phyloP scores from a whole-genome alignment of 1,140 invertebrate species.

The Uloborus diversus region DNA sequence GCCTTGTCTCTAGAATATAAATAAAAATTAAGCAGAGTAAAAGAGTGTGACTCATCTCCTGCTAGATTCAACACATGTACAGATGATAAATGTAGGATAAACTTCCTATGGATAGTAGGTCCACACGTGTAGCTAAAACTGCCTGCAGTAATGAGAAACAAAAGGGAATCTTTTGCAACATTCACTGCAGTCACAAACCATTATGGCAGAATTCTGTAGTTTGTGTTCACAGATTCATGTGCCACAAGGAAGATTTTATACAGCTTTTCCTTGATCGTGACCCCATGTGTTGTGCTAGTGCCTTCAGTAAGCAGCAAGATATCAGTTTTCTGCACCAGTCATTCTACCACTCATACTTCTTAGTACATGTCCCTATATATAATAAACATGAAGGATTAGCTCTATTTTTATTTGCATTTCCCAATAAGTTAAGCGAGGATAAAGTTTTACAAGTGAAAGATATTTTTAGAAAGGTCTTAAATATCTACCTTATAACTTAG shows the following conservation, averaged over 20 bases:
- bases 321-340: slow-evolving; percentile 54
- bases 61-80: slow-evolving; percentile 48
- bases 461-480: not conserved
- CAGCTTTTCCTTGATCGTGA: slow-evolving; percentile 56
- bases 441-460: not conserved
- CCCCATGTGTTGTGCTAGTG: slow-evolving; percentile 57
- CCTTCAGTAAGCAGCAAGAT: slow-evolving; percentile 57
- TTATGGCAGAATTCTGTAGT: slow-evolving; percentile 51
- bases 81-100: slow-evolving; percentile 38
- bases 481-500: not conserved
- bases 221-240: slow-evolving; percentile 55
- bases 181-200: slow-evolving; percentile 44
- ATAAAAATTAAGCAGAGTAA: not conserved
- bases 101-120: slow-evolving; percentile 56
- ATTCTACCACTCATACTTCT: slow-evolving; percentile 50
- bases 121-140: slow-evolving; percentile 51
- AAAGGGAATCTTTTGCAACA: not conserved
- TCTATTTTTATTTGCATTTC: slow-evolving; percentile 33
- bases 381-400: slow-evolving; percentile 38
- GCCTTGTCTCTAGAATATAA: slow-evolving; percentile 63
- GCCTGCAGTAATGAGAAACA: slow-evolving; percentile 20
- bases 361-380: slow-evolving; percentile 17
- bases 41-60: slow-evolving; percentile 30
- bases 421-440: slow-evolving; percentile 7
- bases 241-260: slow-evolving; percentile 57